A percentile compares a stretch with the other conserved stretches of the same genome.
These are phyloP conservation scores for Galeopterus variegatus DNA, from an alignment of 2,113 vertebrate species.

Conservation along the genomic window DNA sequence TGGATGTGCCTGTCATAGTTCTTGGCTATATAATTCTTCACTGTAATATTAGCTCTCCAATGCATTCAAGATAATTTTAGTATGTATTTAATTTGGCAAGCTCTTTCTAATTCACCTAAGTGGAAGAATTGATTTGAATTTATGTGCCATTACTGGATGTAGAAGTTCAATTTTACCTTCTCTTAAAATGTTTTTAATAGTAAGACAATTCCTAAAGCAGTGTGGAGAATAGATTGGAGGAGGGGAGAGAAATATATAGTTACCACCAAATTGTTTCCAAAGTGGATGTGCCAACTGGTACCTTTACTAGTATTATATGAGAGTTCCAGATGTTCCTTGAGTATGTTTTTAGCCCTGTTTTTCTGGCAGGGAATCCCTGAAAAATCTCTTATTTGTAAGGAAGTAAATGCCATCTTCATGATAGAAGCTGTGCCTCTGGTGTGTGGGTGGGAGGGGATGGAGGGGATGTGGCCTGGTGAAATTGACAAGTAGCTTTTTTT, in stretches of 20 bases:
- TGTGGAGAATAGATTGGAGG: not conserved
- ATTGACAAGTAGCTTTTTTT: not conserved
- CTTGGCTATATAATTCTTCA: not conserved
- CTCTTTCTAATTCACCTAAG: constrained; percentile 4
- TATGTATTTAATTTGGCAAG: constrained; percentile 5
- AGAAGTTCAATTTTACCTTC: not conserved
- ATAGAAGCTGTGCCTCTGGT: not conserved
- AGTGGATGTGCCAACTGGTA: not conserved
- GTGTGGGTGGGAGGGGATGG: not conserved
- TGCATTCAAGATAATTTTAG: not conserved
- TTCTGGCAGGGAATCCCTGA: not conserved
- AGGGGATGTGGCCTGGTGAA: not conserved
- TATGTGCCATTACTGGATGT: not conserved
- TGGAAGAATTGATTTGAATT: not conserved
- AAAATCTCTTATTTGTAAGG: not conserved
- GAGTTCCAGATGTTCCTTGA: not conserved
- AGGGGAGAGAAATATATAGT: not conserved
- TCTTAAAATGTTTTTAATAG: not conserved
- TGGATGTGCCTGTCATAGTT: not conserved
- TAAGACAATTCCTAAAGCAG: not conserved
- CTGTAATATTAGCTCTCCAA: not conserved
- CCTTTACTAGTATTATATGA: not conserved
- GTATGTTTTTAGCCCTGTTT: not conserved
- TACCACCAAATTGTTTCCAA: not conserved
- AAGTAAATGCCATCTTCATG: not conserved